Conservation (phyloP, 1,140 invertebrate species). For the Drosophila novamexicana region DNA sequence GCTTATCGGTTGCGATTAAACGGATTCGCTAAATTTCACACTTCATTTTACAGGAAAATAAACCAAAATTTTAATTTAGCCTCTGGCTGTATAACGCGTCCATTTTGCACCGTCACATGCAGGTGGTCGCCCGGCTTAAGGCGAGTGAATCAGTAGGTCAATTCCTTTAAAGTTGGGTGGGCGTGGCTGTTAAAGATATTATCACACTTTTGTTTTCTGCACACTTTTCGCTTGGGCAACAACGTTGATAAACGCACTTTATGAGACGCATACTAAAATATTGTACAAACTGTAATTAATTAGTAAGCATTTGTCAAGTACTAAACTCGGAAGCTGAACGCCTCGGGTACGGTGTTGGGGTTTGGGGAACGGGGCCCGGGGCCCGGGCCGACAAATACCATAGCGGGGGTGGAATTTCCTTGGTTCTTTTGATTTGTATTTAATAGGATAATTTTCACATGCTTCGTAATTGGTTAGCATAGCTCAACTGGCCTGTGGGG, state of each 20-base stretch:
- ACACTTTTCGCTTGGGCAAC: conserved; percentile 44
- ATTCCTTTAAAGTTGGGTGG: conserved; percentile 5
- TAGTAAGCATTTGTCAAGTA: conserved; percentile 84
- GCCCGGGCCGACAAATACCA: neutral
- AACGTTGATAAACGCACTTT: conserved; percentile 74
- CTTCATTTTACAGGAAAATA: conserved; percentile 76
- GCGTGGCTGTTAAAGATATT: conserved; percentile 33
- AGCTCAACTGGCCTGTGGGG: conserved; percentile 15
- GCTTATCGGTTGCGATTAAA: conserved; percentile 69
- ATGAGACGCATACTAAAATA: conserved; percentile 82
- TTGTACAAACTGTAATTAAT: conserved; percentile 85
- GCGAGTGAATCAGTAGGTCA: neutral
- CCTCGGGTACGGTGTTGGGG: neutral
- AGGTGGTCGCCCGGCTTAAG: neutral
- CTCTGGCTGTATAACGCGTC: conserved; percentile 15
- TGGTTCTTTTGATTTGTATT: conserved; percentile 73
- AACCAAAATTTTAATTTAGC: conserved; percentile 51
- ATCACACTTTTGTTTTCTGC: conserved; percentile 80
- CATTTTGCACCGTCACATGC: conserved; percentile 3
- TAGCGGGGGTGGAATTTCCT: conserved; percentile 38
- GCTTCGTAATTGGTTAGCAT: conserved; percentile 72
- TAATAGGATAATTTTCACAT: conserved; percentile 84
- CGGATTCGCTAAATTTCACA: conserved; percentile 83
- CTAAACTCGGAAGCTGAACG: conserved; percentile 56
- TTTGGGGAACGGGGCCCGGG: conserved; percentile 1